Conservation (phyloP, 2,113 vertebrate species). For the Psittacula cyanocephala region DNA sequence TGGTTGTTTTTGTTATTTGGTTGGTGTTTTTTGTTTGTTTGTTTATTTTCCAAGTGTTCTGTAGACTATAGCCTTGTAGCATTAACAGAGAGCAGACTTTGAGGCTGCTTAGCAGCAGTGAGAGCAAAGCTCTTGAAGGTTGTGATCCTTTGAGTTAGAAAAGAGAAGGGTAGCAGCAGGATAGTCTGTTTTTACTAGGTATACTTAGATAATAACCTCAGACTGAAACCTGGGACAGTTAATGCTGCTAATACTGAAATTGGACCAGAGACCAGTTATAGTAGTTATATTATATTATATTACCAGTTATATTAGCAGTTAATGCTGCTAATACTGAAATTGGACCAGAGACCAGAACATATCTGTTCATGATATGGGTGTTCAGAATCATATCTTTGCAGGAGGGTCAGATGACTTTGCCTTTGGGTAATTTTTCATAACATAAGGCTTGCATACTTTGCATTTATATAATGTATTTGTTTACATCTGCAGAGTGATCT, state of each 20-base stretch:
- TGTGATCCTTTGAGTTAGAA: background rate
- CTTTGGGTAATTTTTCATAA: background rate
- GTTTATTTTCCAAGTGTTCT: background rate
- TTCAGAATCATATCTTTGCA: background rate
- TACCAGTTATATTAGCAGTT: too few relatives aligned
- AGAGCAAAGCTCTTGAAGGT: background rate
- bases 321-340: too few relatives aligned
- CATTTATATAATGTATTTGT: background rate
- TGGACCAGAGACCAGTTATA: background rate
- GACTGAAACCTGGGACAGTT: background rate
- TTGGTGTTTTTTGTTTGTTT: background rate
- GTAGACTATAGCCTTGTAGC: background rate
- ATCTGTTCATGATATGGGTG: background rate
- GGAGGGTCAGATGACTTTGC: background rate
- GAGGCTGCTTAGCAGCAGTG: background rate
- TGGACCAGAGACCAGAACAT: too few relatives aligned
- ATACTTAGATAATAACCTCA: background rate
- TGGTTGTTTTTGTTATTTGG: background rate
- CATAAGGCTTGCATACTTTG: background rate
- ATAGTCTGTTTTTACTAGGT: background rate
- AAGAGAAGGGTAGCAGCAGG: background rate
- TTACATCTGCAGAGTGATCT: background rate
- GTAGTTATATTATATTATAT: too few relatives aligned
- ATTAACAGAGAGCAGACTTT: background rate
- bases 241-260: background rate